Conservation (phyloP, 2,888 invertebrate genomes). For the Oscheius myriophilus region DNA sequence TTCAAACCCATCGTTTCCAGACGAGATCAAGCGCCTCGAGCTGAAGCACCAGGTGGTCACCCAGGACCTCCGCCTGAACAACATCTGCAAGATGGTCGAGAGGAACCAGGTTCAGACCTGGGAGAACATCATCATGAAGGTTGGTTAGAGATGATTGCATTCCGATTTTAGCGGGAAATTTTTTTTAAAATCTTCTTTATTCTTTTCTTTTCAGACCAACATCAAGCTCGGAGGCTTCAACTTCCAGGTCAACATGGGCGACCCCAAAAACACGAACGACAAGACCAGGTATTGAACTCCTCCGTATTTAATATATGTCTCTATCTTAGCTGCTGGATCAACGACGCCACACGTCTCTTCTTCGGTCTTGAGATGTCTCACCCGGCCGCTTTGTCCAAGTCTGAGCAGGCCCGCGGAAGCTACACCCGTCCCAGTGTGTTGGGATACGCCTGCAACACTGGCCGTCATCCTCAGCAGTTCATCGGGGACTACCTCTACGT, state of each 20-base stretch:
- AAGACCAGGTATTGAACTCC: too few relatives aligned
- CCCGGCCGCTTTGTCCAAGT: slow-evolving; percentile 3
- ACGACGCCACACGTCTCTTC: slow-evolving; percentile 2
- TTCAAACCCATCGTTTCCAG: slow-evolving; percentile 11
- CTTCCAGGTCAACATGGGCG: neutral
- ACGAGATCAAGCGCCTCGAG: slow-evolving; percentile 30
- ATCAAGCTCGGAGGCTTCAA: slow-evolving; percentile 20
- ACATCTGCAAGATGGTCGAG: slow-evolving; percentile 2
- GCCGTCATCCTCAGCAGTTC: slow-evolving; percentile 35
- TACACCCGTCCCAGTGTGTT: slow-evolving; percentile 30
- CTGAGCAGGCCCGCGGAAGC: slow-evolving; percentile 2
- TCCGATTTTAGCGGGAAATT: too few relatives aligned
- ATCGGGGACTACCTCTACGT: slow-evolving; percentile 45
- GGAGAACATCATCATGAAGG: slow-evolving; percentile 25
- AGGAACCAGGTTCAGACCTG: slow-evolving; percentile 15
- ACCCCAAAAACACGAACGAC: too few relatives aligned
- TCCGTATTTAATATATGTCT: too few relatives aligned
- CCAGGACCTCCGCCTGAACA: slow-evolving; percentile 22
- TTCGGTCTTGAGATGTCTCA: slow-evolving; percentile 25
- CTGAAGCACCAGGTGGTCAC: slow-evolving; percentile 20
- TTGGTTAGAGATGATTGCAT: too few relatives aligned
- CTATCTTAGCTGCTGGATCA: neutral
- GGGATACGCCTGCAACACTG: slow-evolving; percentile 42
- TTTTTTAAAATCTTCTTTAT: neutral
- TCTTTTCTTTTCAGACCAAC: slow-evolving; percentile 9